These are phyloP conservation scores for Luperina testacea DNA, from an alignment of 2,888 invertebrate species.

Conservation along the genomic window DNA sequence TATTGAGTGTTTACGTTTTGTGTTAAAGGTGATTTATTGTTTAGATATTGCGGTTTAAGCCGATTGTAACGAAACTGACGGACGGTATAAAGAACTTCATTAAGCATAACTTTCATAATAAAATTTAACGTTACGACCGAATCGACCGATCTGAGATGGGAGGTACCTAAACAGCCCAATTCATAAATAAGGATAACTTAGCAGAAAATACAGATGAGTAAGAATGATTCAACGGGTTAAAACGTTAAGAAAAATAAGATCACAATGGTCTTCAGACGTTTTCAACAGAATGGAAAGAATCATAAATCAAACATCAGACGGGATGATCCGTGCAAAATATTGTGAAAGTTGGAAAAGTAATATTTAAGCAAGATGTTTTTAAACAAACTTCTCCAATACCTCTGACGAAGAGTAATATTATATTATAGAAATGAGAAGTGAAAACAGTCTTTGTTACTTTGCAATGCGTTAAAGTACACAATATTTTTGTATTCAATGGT, in stretches of 20 bases:
- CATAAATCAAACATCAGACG: background rate
- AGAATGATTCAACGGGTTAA: constrained; percentile 15
- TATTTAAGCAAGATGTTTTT: constrained; percentile 1
- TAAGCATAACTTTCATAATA: background rate
- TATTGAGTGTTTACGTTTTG: constrained; percentile 37
- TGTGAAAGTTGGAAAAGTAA: background rate
- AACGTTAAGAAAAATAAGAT: background rate
- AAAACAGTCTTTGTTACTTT: constrained; percentile 24
- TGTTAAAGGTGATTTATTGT: constrained; percentile 44
- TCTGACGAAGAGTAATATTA: background rate
- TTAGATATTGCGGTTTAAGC: constrained; percentile 10
- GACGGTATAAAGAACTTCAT: background rate
- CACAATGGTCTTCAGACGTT: background rate
- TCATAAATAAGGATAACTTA: constrained; percentile 16
- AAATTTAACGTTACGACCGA: background rate
- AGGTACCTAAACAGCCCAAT: background rate
- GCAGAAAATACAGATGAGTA: constrained; percentile 5
- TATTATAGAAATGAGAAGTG: background rate
- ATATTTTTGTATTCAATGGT: background rate
- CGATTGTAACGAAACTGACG: constrained; percentile 8
- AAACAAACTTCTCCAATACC: background rate
- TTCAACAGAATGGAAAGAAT: constrained; percentile 1
- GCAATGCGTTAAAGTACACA: background rate
- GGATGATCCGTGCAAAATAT: constrained; percentile 16
- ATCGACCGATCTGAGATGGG: background rate